phyloP scores from a whole-genome alignment of 35 echinoderm and acorn worm genomes.

The Stichopus chloronotus region DNA sequence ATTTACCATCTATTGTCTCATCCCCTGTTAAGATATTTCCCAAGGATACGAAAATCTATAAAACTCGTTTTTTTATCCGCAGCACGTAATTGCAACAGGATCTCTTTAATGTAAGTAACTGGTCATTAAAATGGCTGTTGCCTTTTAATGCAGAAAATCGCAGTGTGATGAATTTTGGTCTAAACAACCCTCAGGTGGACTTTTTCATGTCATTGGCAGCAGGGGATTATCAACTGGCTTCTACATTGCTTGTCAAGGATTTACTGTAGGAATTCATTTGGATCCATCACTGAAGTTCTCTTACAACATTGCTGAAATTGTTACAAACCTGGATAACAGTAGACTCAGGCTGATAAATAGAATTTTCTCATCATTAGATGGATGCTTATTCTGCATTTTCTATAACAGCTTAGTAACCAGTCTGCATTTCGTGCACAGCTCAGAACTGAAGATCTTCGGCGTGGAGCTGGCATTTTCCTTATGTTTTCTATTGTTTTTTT shows the following conservation, averaged over 20 bases:
- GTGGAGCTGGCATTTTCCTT: too few species aligned
- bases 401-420: too few species aligned
- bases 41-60: not conserved
- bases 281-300: constrained; percentile 8
- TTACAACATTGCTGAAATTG: not conserved
- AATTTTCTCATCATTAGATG: not conserved
- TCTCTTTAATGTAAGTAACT: not conserved
- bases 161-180: constrained; percentile 38
- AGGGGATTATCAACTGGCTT: not conserved
- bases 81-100: not conserved
- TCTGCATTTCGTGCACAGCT: too few species aligned
- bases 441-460: too few species aligned
- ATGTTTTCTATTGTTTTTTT: too few species aligned
- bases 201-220: not conserved
- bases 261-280: not conserved
- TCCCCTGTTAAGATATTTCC: not conserved
- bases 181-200: not conserved
- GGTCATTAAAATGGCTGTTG: not conserved
- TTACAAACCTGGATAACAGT: not conserved
- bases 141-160: not conserved
- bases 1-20: not conserved
- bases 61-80: not conserved
- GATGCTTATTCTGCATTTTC: too few species aligned
- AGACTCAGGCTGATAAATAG: not conserved
- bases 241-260: not conserved